A percentile compares a stretch with the other conserved stretches of the same genome.
These are phyloP conservation scores for Ormia ochracea DNA, from an alignment of 2,888 invertebrate species.

Conservation along the genomic window DNA sequence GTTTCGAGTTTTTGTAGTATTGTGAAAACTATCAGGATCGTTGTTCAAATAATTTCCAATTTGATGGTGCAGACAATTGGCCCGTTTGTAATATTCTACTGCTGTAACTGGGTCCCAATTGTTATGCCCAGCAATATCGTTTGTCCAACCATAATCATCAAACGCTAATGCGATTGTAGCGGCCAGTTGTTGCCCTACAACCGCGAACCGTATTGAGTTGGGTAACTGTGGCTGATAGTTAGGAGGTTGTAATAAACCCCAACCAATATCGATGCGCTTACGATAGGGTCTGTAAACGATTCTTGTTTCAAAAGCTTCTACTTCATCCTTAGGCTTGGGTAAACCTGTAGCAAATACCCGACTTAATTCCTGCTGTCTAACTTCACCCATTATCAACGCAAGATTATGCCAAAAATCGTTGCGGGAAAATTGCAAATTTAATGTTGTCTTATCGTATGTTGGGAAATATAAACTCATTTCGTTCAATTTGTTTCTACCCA, in stretches of 20 bases:
- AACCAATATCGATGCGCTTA: slow-evolving; percentile 69
- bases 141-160: slow-evolving; percentile 71
- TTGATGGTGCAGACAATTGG: slow-evolving; percentile 69
- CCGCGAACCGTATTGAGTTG: slow-evolving; percentile 67
- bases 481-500: slow-evolving; percentile 68
- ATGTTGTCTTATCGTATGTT: slow-evolving; percentile 52
- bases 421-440: slow-evolving; percentile 59
- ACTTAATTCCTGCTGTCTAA: slow-evolving; percentile 62
- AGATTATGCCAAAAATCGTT: slow-evolving; percentile 70
- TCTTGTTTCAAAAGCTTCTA: slow-evolving; percentile 69
- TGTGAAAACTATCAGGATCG: slow-evolving; percentile 57
- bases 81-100: slow-evolving; percentile 67
- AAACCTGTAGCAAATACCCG: slow-evolving; percentile 66
- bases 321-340: slow-evolving; percentile 65
- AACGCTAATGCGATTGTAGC: slow-evolving; percentile 69
- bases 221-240: slow-evolving; percentile 69
- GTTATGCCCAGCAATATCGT: slow-evolving; percentile 65
- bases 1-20: slow-evolving; percentile 62
- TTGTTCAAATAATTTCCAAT: slow-evolving; percentile 68
- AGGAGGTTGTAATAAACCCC: slow-evolving; percentile 71
- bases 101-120: slow-evolving; percentile 70
- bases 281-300: slow-evolving; percentile 68
- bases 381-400: slow-evolving; percentile 60
- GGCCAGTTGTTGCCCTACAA: slow-evolving; percentile 68
- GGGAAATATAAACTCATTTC: slow-evolving; percentile 66